These are phyloP conservation scores for Sebastes matsubarae DNA, from an alignment of 2,797 vertebrate genomes.

Conservation along the genomic window DNA sequence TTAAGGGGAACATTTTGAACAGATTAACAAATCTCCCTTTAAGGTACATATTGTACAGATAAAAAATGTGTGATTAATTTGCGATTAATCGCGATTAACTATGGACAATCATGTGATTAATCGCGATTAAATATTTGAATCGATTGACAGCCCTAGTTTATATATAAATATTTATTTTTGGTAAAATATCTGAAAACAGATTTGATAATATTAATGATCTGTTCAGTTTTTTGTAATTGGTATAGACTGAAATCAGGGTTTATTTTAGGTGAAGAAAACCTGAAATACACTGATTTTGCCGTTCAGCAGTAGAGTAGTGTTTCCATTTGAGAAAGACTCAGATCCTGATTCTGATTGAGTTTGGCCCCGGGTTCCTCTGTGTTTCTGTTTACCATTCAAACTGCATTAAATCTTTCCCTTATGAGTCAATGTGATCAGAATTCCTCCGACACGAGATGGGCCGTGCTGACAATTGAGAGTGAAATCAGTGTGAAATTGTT, in stretches of 20 bases:
- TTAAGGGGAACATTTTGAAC: no score
- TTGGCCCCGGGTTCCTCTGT: constrained; percentile 32
- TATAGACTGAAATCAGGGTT: constrained; percentile 3
- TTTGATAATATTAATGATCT: neutral
- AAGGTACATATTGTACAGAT: no score
- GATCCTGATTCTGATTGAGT: constrained; percentile 62
- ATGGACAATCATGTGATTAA: neutral
- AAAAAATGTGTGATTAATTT: no score
- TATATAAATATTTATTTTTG: neutral
- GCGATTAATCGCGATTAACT: no score
- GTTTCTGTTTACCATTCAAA: constrained; percentile 78
- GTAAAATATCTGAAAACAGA: neutral
- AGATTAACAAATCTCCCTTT: no score
- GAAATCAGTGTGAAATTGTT: constrained; percentile 86
- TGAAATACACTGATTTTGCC: neutral
- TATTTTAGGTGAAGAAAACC: constrained; percentile 15
- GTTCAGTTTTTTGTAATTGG: neutral
- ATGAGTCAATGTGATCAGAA: constrained; percentile 81
- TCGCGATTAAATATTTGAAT: neutral
- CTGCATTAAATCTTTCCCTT: constrained; percentile 81
- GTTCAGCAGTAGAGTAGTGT: constrained; percentile 28
- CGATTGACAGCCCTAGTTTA: no score
- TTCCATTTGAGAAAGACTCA: constrained; percentile 50
- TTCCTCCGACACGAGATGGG: constrained; percentile 76
- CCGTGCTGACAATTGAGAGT: constrained; percentile 78